Evolutionary conservation across 2,113 vertebrate genomes (phyloP).

Genomic region (Nannobrachium achirus): DNA sequence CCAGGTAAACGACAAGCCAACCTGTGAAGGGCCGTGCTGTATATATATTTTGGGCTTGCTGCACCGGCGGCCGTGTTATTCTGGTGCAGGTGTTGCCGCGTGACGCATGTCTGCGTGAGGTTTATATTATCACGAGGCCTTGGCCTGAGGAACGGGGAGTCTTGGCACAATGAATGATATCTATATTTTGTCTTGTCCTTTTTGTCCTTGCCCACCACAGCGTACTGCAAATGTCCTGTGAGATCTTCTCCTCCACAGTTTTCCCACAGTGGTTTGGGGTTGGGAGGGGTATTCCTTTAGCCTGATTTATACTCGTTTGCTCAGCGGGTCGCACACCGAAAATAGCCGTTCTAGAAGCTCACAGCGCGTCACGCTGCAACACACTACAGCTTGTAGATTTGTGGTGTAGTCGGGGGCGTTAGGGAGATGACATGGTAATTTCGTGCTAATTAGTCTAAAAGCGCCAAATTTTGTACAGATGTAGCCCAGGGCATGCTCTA

Average conservation of each 20-base stretch:
- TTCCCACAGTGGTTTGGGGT: conserved; percentile 54
- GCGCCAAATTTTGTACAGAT: no score
- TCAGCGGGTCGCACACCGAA: no score
- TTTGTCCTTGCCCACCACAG: conserved; percentile 20
- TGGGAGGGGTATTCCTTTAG: conserved; percentile 9
- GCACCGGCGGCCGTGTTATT: background rate
- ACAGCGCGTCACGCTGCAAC: no score
- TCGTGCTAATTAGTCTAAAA: no score
- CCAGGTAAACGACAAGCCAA: no score
- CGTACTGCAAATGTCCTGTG: conserved; percentile 31
- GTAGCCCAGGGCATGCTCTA: no score
- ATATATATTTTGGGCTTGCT: no score
- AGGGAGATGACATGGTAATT: no score
- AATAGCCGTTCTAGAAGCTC: no score
- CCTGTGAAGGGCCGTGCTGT: no score
- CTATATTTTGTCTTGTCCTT: background rate
- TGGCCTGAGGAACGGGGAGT: conserved; percentile 16
- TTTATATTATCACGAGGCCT: conserved; percentile 16
- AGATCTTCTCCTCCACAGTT: conserved; percentile 27
- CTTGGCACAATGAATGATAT: conserved; percentile 30
- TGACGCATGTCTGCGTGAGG: conserved; percentile 20
- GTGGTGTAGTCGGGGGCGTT: no score
- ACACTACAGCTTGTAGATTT: no score
- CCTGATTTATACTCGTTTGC: background rate
- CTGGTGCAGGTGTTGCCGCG: conserved; percentile 23